A percentile compares a stretch with the other conserved stretches of the same genome.
Evolutionary conservation across 2,113 vertebrate species (phyloP).

Genomic region (Leucosticte australis): DNA sequence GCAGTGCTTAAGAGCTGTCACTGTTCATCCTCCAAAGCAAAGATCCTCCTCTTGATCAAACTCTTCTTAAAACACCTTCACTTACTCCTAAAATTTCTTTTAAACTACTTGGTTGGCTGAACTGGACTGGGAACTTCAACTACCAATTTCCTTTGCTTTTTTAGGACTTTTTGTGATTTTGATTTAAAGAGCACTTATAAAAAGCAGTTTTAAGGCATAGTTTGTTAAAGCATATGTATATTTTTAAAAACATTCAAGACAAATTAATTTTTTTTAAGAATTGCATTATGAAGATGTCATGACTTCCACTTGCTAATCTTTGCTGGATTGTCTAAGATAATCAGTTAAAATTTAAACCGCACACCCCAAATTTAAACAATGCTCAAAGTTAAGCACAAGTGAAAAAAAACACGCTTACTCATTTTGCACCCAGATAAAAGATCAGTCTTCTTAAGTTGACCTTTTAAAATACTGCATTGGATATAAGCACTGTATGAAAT

Average conservation of each 20-base stretch:
- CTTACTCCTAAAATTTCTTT: neutral
- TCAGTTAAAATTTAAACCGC: neutral
- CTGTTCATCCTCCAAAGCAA: neutral
- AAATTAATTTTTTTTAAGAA: neutral
- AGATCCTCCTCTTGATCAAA: neutral
- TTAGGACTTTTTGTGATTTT: neutral
- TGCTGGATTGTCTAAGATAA: neutral
- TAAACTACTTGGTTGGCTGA: neutral
- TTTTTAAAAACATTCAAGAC: neutral
- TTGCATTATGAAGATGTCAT: neutral
- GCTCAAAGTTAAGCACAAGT: neutral
- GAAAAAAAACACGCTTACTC: neutral
- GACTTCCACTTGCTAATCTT: neutral
- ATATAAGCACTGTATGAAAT: neutral
- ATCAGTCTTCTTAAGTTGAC: neutral
- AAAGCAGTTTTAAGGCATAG: neutral
- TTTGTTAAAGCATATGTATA: neutral
- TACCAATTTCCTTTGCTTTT: neutral
- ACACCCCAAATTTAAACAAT: neutral
- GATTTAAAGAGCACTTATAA: neutral
- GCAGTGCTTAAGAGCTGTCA: neutral
- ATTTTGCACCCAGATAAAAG: neutral
- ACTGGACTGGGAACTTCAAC: neutral
- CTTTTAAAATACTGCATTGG: neutral
- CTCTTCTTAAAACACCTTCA: neutral